Conservation (phyloP, 1,140 invertebrate genomes). For the Hycleus cichorii region DNA sequence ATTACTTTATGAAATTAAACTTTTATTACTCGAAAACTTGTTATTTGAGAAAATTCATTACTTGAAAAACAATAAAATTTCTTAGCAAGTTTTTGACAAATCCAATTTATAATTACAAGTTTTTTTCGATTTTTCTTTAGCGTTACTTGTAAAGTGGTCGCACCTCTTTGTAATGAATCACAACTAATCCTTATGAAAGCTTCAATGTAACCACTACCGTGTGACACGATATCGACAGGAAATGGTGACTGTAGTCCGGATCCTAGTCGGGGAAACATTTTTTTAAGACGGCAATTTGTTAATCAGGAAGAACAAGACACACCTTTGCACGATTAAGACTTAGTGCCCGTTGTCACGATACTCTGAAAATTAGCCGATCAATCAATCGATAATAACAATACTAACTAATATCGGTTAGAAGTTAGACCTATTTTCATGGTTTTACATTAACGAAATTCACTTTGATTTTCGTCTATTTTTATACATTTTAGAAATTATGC, state of each 20-base stretch:
- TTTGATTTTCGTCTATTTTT: not conserved
- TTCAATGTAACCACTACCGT: conserved; percentile 20
- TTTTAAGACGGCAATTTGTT: conserved; percentile 37
- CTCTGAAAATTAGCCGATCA: conserved; percentile 27
- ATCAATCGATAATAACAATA: conserved; percentile 25
- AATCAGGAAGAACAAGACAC: conserved; percentile 39
- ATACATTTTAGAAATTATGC: too few species aligned
- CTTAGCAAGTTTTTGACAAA: conserved; percentile 3
- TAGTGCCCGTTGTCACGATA: conserved; percentile 36
- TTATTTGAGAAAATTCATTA: not conserved
- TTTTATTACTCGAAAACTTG: conserved; percentile 24
- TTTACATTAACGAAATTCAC: conserved; percentile 4
- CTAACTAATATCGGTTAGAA: not conserved
- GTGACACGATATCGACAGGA: conserved; percentile 36
- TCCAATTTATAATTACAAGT: conserved; percentile 1
- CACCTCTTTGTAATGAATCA: conserved; percentile 30
- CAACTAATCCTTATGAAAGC: conserved; percentile 34
- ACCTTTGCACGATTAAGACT: conserved; percentile 36
- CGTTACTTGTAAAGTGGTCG: conserved; percentile 4
- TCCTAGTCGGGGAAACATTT: conserved; percentile 32
- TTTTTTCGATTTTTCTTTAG: too few species aligned
- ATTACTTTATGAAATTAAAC: conserved; percentile 27
- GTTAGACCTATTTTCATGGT: not conserved
- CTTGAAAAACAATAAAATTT: conserved; percentile 12
- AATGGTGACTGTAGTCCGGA: conserved; percentile 33